Evolutionary conservation across 92 coral and sea anemone species (phyloP).

Genomic region (Umimayanthus kanabou): DNA sequence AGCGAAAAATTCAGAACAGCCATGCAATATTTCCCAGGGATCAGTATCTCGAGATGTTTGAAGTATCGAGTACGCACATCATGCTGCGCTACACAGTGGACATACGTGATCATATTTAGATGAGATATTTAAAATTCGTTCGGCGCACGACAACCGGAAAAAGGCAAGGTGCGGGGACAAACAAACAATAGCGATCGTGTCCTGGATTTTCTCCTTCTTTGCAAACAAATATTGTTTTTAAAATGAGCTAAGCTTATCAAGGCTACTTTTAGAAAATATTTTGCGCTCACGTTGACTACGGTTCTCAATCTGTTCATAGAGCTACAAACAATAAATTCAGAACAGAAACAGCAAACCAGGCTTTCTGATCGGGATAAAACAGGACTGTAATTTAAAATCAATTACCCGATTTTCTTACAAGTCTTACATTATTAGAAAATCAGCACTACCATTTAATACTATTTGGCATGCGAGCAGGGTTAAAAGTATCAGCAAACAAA

Average conservation of each 20-base stretch:
- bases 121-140: not conserved
- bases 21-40: not conserved
- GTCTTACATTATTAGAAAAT: not conserved
- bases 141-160: not conserved
- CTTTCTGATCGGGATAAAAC: not conserved
- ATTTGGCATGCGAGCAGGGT: not conserved
- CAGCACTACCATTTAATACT: not conserved
- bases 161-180: not conserved
- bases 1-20: not conserved
- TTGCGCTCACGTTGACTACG: no score
- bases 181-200: not conserved
- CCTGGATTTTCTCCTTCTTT: not conserved
- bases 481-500: not conserved
- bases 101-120: conserved; percentile 24
- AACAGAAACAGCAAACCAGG: not conserved
- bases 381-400: not conserved
- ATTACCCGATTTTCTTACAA: not conserved
- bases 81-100: not conserved
- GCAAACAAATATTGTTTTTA: no score
- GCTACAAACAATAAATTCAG: not conserved
- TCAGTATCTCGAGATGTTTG: not conserved
- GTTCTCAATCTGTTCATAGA: not conserved
- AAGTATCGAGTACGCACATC: no score
- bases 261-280: not conserved
- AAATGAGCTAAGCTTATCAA: not conserved